Base-by-base conservation (phyloP, 37 sponge, comb jelly and placozoan genomes). In the Beroe forskalii region DNA sequence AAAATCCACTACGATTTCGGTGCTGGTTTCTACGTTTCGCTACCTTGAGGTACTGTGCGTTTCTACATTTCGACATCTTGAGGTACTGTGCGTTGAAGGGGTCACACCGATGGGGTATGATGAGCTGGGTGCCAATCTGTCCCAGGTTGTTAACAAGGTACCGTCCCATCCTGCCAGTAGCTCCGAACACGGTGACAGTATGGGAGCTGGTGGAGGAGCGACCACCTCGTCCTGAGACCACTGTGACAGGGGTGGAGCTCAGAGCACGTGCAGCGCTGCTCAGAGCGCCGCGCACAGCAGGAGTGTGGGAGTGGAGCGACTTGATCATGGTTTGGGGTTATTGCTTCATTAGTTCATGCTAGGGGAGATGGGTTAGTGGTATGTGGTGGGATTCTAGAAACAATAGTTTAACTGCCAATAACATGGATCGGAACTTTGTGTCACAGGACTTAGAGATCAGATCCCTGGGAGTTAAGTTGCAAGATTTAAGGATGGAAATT, bases 111-210 rank as follows among this genome's bases (percentile, higher is more conserved):
- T 89, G 62, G 14, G 89, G 89, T 4, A 89, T 8, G 8, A 89
- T 89, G 14, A 89, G 6, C 62, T 89, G 89, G 22, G 89, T 60
- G 9, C 38, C 40, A 3, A 0, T 22, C 89, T 60, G 90, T 92
- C 99, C 99, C 48, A 98, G 92, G 61, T 94, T 80, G 92, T 98
- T 98, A 35, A 98, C 95, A 4, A 98, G 76, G 66, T 96, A 96
- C 55, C 99, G 91, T 17, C 99, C 99, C 17, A 91, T 60, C 86
- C 94, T 94, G 28, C 99, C 99, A 23, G 99, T 94, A n/a, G 94
- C 93, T 30, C 99, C 99, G 93, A 98, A 98, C 48, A 98, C 95
- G 20, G 99, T 96, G 24, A 95, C 99, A 63, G 93, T 93, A n/a
- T 93, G 67, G 14, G 97, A 97, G 93, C 93, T 95, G 92, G 94